Evolutionary conservation across 2,113 vertebrate genomes (phyloP), one percentile per base, ranked within the genome.

Genomic region (Butorides virescens): DNA sequence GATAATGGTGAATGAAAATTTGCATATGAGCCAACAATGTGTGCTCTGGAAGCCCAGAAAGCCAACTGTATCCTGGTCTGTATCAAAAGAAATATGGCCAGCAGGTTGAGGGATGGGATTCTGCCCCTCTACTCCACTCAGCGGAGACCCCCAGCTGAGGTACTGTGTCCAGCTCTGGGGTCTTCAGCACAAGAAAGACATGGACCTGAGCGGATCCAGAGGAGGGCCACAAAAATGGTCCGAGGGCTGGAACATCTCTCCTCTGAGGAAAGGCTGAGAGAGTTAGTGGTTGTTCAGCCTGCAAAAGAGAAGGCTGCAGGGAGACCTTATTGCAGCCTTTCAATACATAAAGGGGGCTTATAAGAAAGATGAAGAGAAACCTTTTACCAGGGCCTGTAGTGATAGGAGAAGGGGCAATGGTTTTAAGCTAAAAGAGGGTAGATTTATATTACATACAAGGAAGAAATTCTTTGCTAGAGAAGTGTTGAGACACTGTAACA

Each of bases 81-180:
- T 27, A 49, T 59, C 2, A 32, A 32, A 37, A 39, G 15, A 14
- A 47, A 15, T 1, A 0, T 47, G 20, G 27, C 15, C 63, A 47
- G 42, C 9, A 47, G 26, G 27, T 20, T 13, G 3, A 47, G 6
- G 32, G 16, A 81, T 10, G 21, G 12, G 16, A 27, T 58, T 49
- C n/a, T 49, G 0, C 22, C 5, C 4, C 16, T 37, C 25, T 23
- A 3, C 34, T 47, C 42, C 8, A 7, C 16, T 16, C 21, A 37
- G 0, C 1, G 15, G 32, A 55, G 49, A 46, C 39, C 8, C 22
- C 8, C 13, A 32, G 3, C 11, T 53, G 22, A 16, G 65, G 5
- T 34, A 34, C 15, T 32, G 37, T 32, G 6, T 26, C 21, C 34
- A 55, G 5, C 2, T 37, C 34, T 36, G 20, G 39, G 6, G 26